Evolutionary conservation across 2,113 vertebrate species (phyloP).

Genomic region (Nycticryphes semicollaris): DNA sequence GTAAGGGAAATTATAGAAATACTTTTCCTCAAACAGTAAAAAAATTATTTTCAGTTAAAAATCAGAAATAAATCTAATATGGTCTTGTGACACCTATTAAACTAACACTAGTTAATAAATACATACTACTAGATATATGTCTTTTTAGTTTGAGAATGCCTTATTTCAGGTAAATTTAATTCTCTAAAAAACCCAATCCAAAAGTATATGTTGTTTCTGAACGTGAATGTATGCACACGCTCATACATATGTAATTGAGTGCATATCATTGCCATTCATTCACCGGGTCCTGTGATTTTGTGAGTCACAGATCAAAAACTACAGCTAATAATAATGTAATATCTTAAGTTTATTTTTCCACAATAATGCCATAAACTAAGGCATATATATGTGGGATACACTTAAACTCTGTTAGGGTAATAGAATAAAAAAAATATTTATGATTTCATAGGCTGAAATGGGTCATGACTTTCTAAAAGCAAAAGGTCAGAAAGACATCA

Average conservation of each 20-base stretch:
- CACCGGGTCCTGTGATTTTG: not conserved
- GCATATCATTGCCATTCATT: not conserved
- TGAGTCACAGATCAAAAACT: not conserved
- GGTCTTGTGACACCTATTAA: rapidly evolving
- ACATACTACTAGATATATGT: not conserved
- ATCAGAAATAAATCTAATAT: not conserved
- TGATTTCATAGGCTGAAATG: not conserved
- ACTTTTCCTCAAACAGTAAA: not conserved
- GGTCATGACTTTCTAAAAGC: not conserved
- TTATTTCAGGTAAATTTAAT: not conserved
- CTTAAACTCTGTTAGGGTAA: not conserved
- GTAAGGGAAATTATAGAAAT: not conserved
- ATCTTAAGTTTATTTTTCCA: not conserved
- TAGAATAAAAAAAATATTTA: not conserved
- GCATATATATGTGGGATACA: not conserved
- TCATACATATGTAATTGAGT: no score
- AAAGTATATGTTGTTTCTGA: not conserved
- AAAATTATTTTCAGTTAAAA: not conserved
- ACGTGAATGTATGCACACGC: not conserved
- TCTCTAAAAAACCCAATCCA: not conserved
- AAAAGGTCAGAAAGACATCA: not conserved
- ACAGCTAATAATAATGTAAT: not conserved
- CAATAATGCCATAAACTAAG: not conserved
- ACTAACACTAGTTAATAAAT: not conserved
- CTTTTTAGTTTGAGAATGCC: not conserved